Evolutionary conservation across 2,797 vertebrate species (phyloP).

Genomic region (Pteronotus mesoamericanus): DNA sequence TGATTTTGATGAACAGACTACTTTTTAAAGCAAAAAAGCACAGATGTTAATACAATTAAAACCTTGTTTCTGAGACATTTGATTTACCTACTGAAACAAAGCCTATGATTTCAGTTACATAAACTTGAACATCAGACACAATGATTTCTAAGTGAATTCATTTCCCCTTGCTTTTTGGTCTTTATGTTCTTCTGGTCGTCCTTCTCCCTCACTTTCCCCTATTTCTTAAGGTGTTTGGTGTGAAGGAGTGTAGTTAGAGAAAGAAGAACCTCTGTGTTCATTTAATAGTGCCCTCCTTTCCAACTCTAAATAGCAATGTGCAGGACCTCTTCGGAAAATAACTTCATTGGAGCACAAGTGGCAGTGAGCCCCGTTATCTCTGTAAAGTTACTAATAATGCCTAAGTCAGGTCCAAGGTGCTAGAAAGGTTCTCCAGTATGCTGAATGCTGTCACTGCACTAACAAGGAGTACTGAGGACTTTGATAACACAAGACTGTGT

Average conservation of each 20-base stretch:
- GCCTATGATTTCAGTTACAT: not conserved
- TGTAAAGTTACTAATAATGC: not conserved
- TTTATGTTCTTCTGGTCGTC: not conserved
- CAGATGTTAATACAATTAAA: not conserved
- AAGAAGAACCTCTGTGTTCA: not conserved
- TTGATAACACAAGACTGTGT: not conserved
- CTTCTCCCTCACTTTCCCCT: not conserved
- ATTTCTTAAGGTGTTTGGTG: not conserved
- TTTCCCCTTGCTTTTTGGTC: not conserved
- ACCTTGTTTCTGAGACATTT: not conserved
- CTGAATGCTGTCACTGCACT: not conserved
- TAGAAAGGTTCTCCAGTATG: not conserved
- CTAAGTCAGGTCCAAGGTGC: not conserved
- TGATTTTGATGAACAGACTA: not conserved
- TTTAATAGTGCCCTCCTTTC: not conserved
- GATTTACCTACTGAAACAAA: not conserved
- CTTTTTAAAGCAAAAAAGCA: not conserved
- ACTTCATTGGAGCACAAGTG: not conserved
- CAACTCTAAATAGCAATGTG: not conserved
- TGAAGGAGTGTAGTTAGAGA: not conserved
- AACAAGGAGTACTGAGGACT: not conserved
- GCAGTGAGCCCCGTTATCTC: not conserved
- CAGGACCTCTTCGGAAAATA: not conserved
- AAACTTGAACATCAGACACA: not conserved
- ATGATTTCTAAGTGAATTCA: not conserved